These are phyloP conservation scores for Tinamus guttatus DNA, from an alignment of 2,113 vertebrate species.

Conservation along the genomic window DNA sequence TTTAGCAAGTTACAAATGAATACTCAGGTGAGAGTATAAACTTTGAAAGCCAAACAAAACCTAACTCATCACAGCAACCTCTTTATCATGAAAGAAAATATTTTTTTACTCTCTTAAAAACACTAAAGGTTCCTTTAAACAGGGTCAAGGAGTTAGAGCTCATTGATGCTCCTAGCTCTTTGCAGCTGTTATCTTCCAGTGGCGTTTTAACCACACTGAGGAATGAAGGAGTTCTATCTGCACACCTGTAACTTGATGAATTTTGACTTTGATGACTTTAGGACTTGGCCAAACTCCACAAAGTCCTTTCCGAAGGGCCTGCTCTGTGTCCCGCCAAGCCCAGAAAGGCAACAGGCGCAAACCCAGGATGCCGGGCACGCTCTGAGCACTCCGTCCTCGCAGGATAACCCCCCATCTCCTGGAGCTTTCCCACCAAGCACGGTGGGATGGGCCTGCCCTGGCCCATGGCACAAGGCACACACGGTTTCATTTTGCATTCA, in stretches of 20 bases:
- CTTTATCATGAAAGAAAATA: not conserved
- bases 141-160: accelerated
- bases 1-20: not conserved
- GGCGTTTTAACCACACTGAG: accelerated
- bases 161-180: not conserved
- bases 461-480: too few species aligned
- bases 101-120: accelerated
- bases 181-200: not conserved
- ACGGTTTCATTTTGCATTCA: too few species aligned
- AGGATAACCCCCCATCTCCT: too few species aligned
- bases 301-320: too few species aligned
- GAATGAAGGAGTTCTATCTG: accelerated
- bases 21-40: not conserved
- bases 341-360: too few species aligned
- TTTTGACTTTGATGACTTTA: too few species aligned
- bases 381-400: too few species aligned
- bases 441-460: too few species aligned
- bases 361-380: too few species aligned
- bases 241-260: not conserved
- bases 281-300: too few species aligned
- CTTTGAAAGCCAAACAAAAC: not conserved
- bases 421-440: too few species aligned
- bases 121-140: not conserved
- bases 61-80: not conserved
- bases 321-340: too few species aligned